Conservation (phyloP, 1,140 invertebrate species). For the Drosophila funebris region DNA sequence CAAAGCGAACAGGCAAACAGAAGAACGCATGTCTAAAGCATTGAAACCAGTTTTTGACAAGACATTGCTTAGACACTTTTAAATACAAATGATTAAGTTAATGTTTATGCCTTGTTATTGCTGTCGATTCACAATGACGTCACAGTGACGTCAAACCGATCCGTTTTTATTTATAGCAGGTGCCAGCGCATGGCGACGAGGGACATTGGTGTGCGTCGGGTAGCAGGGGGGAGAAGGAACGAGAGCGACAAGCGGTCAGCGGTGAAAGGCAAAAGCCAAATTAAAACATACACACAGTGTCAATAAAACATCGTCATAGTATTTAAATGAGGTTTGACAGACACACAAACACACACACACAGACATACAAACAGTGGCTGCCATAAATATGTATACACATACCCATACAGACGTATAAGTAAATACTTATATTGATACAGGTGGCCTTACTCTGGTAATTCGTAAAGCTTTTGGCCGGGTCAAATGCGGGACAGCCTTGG, state of each 20-base stretch:
- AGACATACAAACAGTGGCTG: background rate
- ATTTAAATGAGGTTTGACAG: constrained; percentile 79
- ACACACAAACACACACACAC: constrained; percentile 26
- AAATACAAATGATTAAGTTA: constrained; percentile 73
- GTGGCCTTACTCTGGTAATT: constrained; percentile 56
- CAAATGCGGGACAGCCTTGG: constrained; percentile 48
- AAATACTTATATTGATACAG: constrained; percentile 69
- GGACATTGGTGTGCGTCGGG: background rate
- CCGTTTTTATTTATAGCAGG: constrained; percentile 69
- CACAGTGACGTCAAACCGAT: constrained; percentile 77
- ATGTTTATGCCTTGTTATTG: constrained; percentile 75
- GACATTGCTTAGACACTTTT: constrained; percentile 68
- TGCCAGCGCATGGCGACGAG: constrained; percentile 24
- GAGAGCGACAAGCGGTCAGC: background rate
- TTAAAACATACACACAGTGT: constrained; percentile 78
- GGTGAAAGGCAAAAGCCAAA: constrained; percentile 71
- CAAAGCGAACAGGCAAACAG: background rate
- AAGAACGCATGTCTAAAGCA: constrained; percentile 1
- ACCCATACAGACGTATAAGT: background rate
- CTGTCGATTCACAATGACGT: constrained; percentile 70
- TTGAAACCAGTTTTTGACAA: constrained; percentile 52
- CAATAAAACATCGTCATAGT: constrained; percentile 80
- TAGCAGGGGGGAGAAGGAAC: background rate
- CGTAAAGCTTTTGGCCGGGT: constrained; percentile 34
- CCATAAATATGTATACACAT: constrained; percentile 7